Evolutionary conservation across 2,797 vertebrate species (phyloP), one percentile per base, ranked within the genome.

Genomic region (Diglossa cyanea): DNA sequence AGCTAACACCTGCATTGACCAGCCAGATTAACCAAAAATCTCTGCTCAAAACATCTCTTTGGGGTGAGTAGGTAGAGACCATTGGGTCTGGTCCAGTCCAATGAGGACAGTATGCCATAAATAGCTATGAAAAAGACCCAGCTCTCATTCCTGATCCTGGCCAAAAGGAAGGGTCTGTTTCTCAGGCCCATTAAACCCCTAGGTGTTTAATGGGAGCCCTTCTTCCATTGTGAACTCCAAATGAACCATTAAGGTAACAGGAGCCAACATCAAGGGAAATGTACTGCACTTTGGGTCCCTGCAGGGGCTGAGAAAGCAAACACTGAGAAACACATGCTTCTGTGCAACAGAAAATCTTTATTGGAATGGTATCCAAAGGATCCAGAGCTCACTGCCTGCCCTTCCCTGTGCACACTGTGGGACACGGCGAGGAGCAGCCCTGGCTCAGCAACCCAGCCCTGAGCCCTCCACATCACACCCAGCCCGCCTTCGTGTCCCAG

Each of bases 321-420:
- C 24, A 63, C 58, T 61, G 58, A 61, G 58, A 61, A 30, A 35
- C 25, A 7, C 1, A 0, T 75, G 62, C 60, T 90, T 91, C 93
- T 94, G 85, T 96, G 95, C 95, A 91, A 88, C 94, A 94, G 79
- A 96, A 95, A 94, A 66, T 78, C 76, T 97, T 97, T 96, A 97
- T 97, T 97, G 76, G 87, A 95, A 70, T 44, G 42, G 62, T 50
- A 93, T 82, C 94, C 93, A 81, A 84, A 81, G 71, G 93, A 81
- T 60, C 37, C 76, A 62, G 84, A 60, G 62, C 77, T 90, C 40
- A 17, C 23, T 63, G 78, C 73, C 71, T 45, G 45, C 79, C 70
- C 73, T 94, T 35, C 70, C 84, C 82, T 31, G 70, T 18, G n/a
- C 60, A 72, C 3, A 0, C 51, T 20, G 72, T 1, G 13, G 78